A percentile compares a stretch with the other conserved stretches of the same genome.
These are phyloP conservation scores for Sphaerodactylus townsendi DNA, from an alignment of 2,113 vertebrate genomes.

Conservation along the genomic window DNA sequence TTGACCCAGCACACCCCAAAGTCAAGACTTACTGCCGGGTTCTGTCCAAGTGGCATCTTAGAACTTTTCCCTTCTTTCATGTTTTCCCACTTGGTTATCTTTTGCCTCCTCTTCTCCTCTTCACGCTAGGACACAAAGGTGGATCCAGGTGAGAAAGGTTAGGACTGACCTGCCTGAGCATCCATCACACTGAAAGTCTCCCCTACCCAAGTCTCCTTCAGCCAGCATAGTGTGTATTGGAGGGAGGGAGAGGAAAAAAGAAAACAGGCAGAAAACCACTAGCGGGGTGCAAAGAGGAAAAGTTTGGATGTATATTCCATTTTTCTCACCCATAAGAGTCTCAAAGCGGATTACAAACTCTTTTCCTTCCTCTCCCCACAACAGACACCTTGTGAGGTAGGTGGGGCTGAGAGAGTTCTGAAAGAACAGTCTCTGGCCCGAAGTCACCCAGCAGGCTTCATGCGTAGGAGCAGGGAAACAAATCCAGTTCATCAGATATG, in stretches of 20 bases:
- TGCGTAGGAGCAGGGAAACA: too few relatives aligned
- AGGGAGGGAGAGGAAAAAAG: not conserved
- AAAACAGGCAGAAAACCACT: too few relatives aligned
- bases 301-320: too few relatives aligned
- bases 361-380: too few relatives aligned
- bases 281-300: not conserved
- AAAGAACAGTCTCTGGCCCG: too few relatives aligned
- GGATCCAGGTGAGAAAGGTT: not conserved
- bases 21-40: constrained; percentile 77
- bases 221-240: not conserved
- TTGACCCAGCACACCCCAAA: not conserved
- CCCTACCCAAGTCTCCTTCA: not conserved
- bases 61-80: constrained; percentile 88
- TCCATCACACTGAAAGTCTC: not conserved
- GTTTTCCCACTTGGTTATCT: constrained; percentile 90
- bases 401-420: too few relatives aligned
- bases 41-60: constrained; percentile 66
- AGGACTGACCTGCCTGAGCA: not conserved
- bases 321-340: too few relatives aligned
- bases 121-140: constrained; percentile 76
- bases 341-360: too few relatives aligned
- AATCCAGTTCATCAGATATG: too few relatives aligned
- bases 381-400: too few relatives aligned
- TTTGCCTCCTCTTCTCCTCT: constrained; percentile 88
- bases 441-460: too few relatives aligned